These are phyloP conservation scores for Alcedo quadribrachys DNA, from an alignment of 2,797 vertebrate species.

Conservation along the genomic window DNA sequence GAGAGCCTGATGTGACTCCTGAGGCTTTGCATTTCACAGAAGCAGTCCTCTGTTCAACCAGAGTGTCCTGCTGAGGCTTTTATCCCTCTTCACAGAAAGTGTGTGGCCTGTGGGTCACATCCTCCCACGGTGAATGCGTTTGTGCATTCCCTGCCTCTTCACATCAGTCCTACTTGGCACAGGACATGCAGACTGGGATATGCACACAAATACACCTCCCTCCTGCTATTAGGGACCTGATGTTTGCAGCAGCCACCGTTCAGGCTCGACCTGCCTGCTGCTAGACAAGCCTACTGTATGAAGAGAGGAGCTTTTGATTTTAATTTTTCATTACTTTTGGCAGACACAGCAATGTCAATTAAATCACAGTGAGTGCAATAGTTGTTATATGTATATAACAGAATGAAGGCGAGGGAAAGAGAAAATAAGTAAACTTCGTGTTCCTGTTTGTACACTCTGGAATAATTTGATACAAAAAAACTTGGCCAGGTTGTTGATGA, in stretches of 20 bases:
- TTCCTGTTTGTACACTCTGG: background rate
- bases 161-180: fast-evolving
- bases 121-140: background rate
- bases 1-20: background rate
- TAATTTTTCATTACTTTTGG: background rate
- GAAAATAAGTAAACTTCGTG: background rate
- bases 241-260: background rate
- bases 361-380: fast-evolving
- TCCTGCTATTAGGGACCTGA: background rate
- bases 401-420: background rate
- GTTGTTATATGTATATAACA: background rate
- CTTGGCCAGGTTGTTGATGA: constrained; percentile 1
- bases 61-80: background rate
- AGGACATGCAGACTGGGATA: background rate
- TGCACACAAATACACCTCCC: background rate
- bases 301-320: background rate
- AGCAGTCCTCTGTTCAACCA: background rate
- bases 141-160: background rate
- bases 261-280: background rate
- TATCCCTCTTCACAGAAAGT: background rate
- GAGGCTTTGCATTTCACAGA: background rate
- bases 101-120: fast-evolving
- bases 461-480: background rate
- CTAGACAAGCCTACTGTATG: background rate
- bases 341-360: background rate